Evolutionary conservation across 1,140 invertebrate genomes (phyloP).

Genomic region (Neodiprion virginianus): DNA sequence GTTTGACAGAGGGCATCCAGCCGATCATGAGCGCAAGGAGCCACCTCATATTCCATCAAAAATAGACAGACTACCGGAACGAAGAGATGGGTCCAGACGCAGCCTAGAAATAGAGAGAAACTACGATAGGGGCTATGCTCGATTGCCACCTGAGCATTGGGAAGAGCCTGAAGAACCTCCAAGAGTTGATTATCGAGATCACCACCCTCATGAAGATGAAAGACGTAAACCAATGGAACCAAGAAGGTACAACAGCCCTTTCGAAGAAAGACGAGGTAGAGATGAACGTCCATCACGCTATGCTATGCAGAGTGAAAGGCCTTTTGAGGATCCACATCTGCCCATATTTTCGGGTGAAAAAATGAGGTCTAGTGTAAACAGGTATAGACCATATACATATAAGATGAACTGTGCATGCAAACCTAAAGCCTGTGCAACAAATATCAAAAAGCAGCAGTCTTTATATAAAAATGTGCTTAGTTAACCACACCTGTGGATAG

Average conservation of each 20-base stretch:
- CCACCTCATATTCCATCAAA: constrained; percentile 42
- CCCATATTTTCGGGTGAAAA: constrained; percentile 50
- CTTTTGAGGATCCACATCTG: constrained; percentile 56
- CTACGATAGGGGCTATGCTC: constrained; percentile 50
- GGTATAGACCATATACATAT: constrained; percentile 25
- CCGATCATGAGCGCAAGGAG: constrained; percentile 47
- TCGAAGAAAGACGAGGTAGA: constrained; percentile 49
- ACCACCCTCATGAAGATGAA: constrained; percentile 53
- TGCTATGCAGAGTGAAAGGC: constrained; percentile 43
- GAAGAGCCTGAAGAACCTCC: constrained; percentile 49
- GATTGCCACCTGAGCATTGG: constrained; percentile 52
- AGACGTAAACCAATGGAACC: constrained; percentile 48
- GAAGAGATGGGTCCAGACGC: constrained; percentile 43
- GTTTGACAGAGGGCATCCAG: constrained; percentile 42
- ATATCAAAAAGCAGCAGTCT: no score
- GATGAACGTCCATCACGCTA: constrained; percentile 52
- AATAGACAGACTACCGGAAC: constrained; percentile 42
- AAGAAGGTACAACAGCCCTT: constrained; percentile 53
- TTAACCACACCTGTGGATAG: no score
- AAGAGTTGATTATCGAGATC: constrained; percentile 49
- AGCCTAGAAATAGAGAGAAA: constrained; percentile 47
- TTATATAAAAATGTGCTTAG: no score
- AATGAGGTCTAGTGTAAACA: constrained; percentile 35
- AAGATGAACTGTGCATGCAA: no score
- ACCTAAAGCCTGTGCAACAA: no score